phyloP scores from a whole-genome alignment of 2,888 invertebrate genomes.

The Chymomyza amoena region DNA sequence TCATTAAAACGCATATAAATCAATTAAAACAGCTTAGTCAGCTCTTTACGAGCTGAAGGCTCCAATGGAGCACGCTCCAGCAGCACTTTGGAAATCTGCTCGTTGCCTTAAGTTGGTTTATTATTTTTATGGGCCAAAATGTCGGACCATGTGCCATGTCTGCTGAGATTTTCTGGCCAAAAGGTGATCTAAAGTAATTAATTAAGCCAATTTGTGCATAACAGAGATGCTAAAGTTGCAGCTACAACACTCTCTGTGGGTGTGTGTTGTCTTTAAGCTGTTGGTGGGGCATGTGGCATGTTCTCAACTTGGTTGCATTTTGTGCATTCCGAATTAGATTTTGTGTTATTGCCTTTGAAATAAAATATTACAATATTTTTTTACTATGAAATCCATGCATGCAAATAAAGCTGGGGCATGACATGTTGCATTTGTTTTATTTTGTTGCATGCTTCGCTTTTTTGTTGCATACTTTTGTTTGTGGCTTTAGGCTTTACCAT shows the following conservation, averaged over 20 bases:
- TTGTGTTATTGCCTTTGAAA: slow-evolving; percentile 10
- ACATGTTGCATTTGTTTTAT: background rate
- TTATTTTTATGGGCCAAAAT: slow-evolving; percentile 33
- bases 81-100: background rate
- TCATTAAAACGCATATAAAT: slow-evolving; percentile 58
- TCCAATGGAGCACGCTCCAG: slow-evolving; percentile 21
- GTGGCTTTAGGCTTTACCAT: no score
- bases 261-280: background rate
- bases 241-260: background rate
- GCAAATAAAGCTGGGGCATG: background rate
- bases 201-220: slow-evolving; percentile 31
- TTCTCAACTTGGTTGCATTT: background rate
- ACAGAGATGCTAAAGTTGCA: background rate
- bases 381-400: slow-evolving; percentile 5
- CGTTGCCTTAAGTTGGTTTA: slow-evolving; percentile 28
- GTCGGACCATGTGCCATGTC: background rate
- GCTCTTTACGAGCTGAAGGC: slow-evolving; percentile 13
- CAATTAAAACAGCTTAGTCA: slow-evolving; percentile 52
- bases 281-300: slow-evolving; percentile 1
- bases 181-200: slow-evolving; percentile 45
- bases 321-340: background rate
- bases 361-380: slow-evolving; percentile 9
- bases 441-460: background rate
- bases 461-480: slow-evolving; percentile 13
- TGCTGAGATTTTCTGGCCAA: background rate